Evolutionary conservation across 2,113 vertebrate species (phyloP).

Genomic region (Progne subis): DNA sequence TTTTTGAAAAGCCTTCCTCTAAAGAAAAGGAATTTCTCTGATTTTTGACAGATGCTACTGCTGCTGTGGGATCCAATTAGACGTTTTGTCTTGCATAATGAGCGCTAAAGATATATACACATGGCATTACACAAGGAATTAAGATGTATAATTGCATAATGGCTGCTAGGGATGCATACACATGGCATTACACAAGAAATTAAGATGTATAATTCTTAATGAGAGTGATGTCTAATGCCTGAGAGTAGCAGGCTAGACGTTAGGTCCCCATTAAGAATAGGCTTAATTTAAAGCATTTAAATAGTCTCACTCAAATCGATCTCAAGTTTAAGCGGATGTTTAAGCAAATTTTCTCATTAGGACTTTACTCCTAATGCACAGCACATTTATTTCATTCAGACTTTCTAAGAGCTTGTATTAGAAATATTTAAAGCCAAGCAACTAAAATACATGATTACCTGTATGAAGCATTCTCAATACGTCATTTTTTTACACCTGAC

Average conservation of each 20-base stretch:
- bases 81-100: not conserved
- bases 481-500: fast-evolving
- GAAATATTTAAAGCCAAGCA: not conserved
- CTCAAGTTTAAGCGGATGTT: not conserved
- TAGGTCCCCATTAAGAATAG: not conserved
- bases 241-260: not conserved
- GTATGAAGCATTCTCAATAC: not conserved
- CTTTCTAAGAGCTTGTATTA: not conserved
- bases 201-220: not conserved
- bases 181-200: not conserved
- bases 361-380: not conserved
- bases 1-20: not conserved
- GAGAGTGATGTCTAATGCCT: not conserved
- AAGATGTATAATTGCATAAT: not conserved
- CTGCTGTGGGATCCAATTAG: not conserved
- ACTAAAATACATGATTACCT: not conserved
- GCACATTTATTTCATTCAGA: not conserved
- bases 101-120: not conserved
- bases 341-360: not conserved
- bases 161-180: not conserved
- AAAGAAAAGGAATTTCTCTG: not conserved
- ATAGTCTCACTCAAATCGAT: not conserved
- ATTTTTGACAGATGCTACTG: not conserved
- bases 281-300: not conserved
- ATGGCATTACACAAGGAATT: not conserved